These are phyloP conservation scores for Hippopotamus amphibius DNA, from an alignment of 2,113 vertebrate species.

Conservation along the genomic window DNA sequence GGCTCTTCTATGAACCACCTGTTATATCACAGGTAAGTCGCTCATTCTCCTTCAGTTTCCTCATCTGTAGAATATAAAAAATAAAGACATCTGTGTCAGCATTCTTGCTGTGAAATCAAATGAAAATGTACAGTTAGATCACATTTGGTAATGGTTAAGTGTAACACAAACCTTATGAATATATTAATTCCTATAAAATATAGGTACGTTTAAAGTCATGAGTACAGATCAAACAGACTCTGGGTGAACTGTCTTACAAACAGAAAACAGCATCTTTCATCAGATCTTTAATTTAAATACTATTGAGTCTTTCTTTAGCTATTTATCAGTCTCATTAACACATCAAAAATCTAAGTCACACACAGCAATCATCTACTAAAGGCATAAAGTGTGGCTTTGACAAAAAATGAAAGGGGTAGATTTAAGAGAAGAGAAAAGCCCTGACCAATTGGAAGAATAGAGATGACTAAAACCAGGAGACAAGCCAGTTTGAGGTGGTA, in stretches of 20 bases:
- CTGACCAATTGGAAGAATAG: neutral
- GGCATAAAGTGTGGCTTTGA: neutral
- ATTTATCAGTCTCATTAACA: conserved; percentile 28
- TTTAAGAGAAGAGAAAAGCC: neutral
- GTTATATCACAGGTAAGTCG: neutral
- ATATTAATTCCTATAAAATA: neutral
- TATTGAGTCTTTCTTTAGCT: neutral
- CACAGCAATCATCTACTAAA: neutral
- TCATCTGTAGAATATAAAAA: neutral
- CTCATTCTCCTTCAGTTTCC: neutral
- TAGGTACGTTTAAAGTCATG: neutral
- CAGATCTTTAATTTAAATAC: conserved; percentile 47
- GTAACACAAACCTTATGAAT: neutral
- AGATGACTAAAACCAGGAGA: neutral
- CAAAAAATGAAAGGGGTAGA: neutral
- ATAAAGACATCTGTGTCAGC: neutral
- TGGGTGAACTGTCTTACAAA: neutral
- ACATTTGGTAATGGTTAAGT: neutral
- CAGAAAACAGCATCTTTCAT: neutral
- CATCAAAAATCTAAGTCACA: conserved; percentile 35
- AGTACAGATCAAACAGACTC: neutral
- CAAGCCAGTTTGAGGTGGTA: neutral
- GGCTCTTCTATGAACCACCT: neutral
- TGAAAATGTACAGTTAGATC: neutral
- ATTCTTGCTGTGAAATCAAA: neutral